These are phyloP conservation scores for Musca vetustissima DNA, from an alignment of 1,140 invertebrate species.

Conservation along the genomic window DNA sequence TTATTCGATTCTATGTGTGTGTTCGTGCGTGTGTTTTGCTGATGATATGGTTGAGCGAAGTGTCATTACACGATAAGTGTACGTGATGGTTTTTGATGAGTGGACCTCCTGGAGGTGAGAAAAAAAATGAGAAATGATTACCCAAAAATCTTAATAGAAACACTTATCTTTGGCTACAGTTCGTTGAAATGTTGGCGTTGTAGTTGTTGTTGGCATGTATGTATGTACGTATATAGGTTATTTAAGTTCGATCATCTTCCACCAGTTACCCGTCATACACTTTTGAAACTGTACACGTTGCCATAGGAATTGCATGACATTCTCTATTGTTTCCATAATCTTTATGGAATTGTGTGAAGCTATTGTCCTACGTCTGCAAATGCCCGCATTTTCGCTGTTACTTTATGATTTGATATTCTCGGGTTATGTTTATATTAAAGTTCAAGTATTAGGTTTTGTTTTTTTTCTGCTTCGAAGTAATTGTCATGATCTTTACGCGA, in stretches of 20 bases:
- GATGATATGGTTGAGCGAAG: neutral
- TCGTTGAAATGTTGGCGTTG: neutral
- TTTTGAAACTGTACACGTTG: neutral
- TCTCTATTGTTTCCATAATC: neutral
- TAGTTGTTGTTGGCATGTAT: neutral
- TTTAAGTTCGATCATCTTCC: neutral
- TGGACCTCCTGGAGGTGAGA: constrained; percentile 32
- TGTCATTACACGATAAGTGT: constrained; percentile 21
- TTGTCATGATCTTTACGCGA: neutral
- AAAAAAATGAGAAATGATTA: constrained; percentile 25
- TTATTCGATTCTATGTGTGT: neutral
- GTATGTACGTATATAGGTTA: neutral
- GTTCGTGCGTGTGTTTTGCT: neutral
- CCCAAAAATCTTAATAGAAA: constrained; percentile 2
- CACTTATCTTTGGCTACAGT: constrained; percentile 9
- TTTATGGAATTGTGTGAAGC: neutral
- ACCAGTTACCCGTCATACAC: neutral
- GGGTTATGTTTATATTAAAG: neutral
- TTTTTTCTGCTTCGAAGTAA: neutral
- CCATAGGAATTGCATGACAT: neutral
- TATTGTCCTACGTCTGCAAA: neutral
- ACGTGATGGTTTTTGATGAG: constrained; percentile 29
- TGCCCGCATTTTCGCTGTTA: constrained; percentile 4
- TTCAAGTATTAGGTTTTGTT: constrained; percentile 5
- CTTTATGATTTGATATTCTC: neutral